Conservation (phyloP, 2,113 vertebrate species). For the Sardina pilchardus region DNA sequence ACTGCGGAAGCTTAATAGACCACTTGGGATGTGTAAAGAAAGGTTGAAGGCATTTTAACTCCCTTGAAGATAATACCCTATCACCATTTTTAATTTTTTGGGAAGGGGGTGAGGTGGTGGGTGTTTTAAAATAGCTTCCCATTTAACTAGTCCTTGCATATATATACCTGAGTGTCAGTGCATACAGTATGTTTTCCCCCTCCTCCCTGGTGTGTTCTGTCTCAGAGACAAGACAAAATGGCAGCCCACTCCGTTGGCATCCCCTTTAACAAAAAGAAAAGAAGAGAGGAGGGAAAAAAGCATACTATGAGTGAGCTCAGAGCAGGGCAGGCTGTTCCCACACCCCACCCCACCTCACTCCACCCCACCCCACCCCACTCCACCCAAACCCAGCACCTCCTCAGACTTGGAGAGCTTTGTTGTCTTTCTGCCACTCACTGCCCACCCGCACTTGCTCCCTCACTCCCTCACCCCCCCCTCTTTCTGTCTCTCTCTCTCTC, state of each 20-base stretch:
- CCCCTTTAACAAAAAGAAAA: background rate
- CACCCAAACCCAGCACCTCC: slow-evolving; percentile 38
- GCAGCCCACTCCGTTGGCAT: background rate
- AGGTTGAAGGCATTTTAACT: slow-evolving; percentile 18
- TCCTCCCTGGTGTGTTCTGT: background rate
- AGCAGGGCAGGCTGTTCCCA: slow-evolving; percentile 11
- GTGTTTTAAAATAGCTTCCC: slow-evolving; percentile 5
- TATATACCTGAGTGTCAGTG: slow-evolving; percentile 8
- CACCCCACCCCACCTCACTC: slow-evolving; percentile 36
- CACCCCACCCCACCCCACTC: background rate
- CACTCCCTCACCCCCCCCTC: background rate
- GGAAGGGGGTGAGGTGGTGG: slow-evolving; percentile 5
- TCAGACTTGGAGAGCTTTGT: slow-evolving; percentile 56
- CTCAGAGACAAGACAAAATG: background rate
- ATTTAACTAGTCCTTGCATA: background rate
- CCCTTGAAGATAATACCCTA: slow-evolving; percentile 21
- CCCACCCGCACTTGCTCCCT: slow-evolving; percentile 35
- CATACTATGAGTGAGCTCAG: background rate
- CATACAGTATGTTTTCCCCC: background rate
- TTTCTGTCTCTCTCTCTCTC: background rate
- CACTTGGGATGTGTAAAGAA: slow-evolving; percentile 16
- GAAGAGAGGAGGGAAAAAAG: background rate
- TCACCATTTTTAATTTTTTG: slow-evolving; percentile 19
- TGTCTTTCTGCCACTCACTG: slow-evolving; percentile 58
- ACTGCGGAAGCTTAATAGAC: slow-evolving; percentile 15